Conservation (phyloP, 2,113 vertebrate species). For the Telmatochromis brichardi region DNA sequence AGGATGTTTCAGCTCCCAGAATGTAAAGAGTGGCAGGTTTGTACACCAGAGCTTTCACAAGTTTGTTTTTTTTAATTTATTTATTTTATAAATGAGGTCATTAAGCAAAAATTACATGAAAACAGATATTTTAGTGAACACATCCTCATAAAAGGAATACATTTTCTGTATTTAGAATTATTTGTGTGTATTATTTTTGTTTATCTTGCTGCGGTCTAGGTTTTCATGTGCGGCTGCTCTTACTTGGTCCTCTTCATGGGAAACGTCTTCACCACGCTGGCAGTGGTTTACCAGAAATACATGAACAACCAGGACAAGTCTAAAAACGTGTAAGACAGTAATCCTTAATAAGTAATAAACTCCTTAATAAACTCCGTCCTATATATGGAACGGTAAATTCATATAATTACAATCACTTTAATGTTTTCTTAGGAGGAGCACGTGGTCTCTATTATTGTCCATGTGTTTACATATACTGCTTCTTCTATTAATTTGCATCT, state of each 20-base stretch:
- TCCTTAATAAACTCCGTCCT: neutral
- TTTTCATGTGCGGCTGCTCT: conserved; percentile 86
- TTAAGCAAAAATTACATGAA: neutral
- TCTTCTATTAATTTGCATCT: neutral
- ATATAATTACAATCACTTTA: neutral
- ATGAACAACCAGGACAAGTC: conserved; percentile 75
- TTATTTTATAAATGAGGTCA: neutral
- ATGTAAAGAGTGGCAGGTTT: conserved; percentile 97
- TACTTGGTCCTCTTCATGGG: conserved; percentile 91
- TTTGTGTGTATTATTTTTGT: neutral
- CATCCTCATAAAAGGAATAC: neutral
- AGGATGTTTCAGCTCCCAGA: conserved; percentile 81
- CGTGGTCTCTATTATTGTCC: neutral
- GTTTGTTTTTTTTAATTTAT: accelerated
- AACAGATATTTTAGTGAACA: neutral
- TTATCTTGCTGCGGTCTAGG: conserved; percentile 60
- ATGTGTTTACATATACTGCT: neutral
- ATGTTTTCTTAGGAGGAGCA: neutral
- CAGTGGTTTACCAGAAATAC: conserved; percentile 91
- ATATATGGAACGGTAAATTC: neutral
- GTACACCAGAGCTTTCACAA: neutral
- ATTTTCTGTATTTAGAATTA: neutral
- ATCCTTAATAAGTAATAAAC: neutral
- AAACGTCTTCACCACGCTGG: conserved; percentile 91
- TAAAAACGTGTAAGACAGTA: conserved; percentile 64